Conservation (phyloP, 2,888 invertebrate species). For the Nomada flava region DNA sequence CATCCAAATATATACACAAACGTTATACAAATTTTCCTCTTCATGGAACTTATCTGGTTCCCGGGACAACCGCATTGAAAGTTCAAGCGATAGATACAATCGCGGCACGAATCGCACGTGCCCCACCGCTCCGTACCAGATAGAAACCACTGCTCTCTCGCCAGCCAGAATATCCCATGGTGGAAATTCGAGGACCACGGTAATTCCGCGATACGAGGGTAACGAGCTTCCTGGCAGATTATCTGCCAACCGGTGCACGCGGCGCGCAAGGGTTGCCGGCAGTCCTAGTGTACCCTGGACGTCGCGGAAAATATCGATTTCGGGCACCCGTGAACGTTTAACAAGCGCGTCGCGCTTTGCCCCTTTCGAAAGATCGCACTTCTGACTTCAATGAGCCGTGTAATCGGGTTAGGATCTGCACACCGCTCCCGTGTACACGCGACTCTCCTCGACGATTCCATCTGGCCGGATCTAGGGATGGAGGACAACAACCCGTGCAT, state of each 20-base stretch:
- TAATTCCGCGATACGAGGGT: conserved; percentile 74
- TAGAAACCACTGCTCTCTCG: conserved; percentile 11
- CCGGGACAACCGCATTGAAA: neutral
- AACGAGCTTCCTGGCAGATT: conserved; percentile 77
- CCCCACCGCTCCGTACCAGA: conserved; percentile 22
- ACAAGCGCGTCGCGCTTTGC: conserved; percentile 80
- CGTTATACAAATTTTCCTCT: conserved; percentile 2
- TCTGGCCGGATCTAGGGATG: conserved; percentile 70
- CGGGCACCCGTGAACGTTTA: conserved; percentile 70
- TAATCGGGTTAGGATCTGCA: conserved; percentile 83
- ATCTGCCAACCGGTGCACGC: conserved; percentile 63
- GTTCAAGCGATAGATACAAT: conserved; percentile 18
- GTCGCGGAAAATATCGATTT: conserved; percentile 79
- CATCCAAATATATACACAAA: neutral
- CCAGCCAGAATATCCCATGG: conserved; percentile 26
- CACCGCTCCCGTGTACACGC: conserved; percentile 72
- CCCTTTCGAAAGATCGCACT: conserved; percentile 83
- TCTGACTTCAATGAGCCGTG: conserved; percentile 83
- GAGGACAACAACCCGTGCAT: conserved; percentile 31
- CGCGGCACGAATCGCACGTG: neutral
- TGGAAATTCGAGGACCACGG: conserved; percentile 66
- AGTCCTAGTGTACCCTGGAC: conserved; percentile 55
- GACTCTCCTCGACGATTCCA: conserved; percentile 76
- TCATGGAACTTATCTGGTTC: conserved; percentile 11
- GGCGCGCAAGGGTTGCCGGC: conserved; percentile 60